Evolutionary conservation across 92 coral and sea anemone species (phyloP).

Genomic region (Scolanthus callimorphus): DNA sequence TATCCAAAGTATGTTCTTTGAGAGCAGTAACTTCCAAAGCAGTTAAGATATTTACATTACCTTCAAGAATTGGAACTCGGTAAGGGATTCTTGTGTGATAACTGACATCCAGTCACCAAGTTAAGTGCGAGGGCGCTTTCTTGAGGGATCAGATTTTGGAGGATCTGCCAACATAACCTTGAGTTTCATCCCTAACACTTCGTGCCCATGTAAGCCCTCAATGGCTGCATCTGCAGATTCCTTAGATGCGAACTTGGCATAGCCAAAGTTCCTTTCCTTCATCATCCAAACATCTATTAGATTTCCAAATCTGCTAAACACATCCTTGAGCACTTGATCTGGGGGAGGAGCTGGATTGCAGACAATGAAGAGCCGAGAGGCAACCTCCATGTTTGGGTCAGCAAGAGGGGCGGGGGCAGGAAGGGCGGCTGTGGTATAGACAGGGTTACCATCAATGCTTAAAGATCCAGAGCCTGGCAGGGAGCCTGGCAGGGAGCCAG

Average conservation of each 20-base stretch:
- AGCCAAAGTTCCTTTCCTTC: constrained; percentile 98
- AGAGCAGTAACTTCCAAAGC: constrained; percentile 19
- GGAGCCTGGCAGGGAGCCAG: constrained; percentile 45
- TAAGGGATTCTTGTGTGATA: not conserved
- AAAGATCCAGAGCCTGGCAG: constrained; percentile 41
- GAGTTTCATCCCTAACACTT: constrained; percentile 95
- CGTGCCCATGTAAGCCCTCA: constrained; percentile 90
- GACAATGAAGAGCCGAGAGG: constrained; percentile 87
- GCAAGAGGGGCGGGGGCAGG: constrained; percentile 97
- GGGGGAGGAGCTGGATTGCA: constrained; percentile 99
- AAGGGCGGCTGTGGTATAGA: constrained; percentile 91
- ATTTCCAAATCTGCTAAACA: constrained; percentile 97
- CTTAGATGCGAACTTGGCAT: constrained; percentile 93
- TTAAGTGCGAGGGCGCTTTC: constrained; percentile 95
- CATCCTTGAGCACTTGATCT: constrained; percentile 89
- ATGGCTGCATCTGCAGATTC: constrained; percentile 98
- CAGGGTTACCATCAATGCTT: constrained; percentile 50
- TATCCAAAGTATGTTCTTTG: not conserved
- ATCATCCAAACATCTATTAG: constrained; percentile 96
- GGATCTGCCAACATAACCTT: constrained; percentile 99
- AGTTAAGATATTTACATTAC: constrained; percentile 33
- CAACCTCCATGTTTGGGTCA: constrained; percentile 80
- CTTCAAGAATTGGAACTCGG: constrained; percentile 1
- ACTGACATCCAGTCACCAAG: no score
- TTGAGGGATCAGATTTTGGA: constrained; percentile 90